Evolutionary conservation across 2,797 vertebrate species (phyloP), one percentile per base, ranked within the genome.

Genomic region (Nothura maculosa): DNA sequence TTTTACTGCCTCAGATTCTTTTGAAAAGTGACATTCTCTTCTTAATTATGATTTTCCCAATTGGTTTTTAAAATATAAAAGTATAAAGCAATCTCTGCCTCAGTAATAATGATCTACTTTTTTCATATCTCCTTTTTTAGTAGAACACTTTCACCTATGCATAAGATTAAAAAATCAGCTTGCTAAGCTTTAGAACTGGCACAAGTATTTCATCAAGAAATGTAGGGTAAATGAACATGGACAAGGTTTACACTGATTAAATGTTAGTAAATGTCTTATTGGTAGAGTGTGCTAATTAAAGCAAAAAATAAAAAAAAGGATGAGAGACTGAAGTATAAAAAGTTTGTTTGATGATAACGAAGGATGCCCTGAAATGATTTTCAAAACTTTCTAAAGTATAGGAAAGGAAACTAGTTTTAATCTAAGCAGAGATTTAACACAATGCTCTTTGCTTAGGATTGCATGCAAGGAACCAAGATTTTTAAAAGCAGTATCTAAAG

Each of bases 1-100:
- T 92, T n/a, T 79, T 93, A 84, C 57, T 94, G 85, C 36, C 74
- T 78, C 63, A 87, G 90, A 81, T 64, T 85, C 80, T 76, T 92
- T 84, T 89, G 81, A 85, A 94, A 95, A 94, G 87, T 93, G 34
- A 81, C 91, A 94, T 70, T 95, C 22, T 69, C 28, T 81, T 81
- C 90, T 93, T 90, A 81, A 94, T 79, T 81, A 91, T 66, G 63
- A 91, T 94, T 76, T 92, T 87, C 82, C 83, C 61, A 74, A 48
- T 43, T 91, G 63, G 77, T 77, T 85, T 92, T 91, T 80, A 85
- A 63, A 89, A 92, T 82, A 81, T 76, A 95, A 95, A 95, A 95
- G 72, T 90, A 81, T 28, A 95, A 92, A 94, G 77, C 63, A 76
- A 85, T 87, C 70, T 89, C 57, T 61, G 40, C 60, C 91, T 79